Evolutionary conservation across 2,888 invertebrate species (phyloP).

Genomic region (Isoperla grammatica): DNA sequence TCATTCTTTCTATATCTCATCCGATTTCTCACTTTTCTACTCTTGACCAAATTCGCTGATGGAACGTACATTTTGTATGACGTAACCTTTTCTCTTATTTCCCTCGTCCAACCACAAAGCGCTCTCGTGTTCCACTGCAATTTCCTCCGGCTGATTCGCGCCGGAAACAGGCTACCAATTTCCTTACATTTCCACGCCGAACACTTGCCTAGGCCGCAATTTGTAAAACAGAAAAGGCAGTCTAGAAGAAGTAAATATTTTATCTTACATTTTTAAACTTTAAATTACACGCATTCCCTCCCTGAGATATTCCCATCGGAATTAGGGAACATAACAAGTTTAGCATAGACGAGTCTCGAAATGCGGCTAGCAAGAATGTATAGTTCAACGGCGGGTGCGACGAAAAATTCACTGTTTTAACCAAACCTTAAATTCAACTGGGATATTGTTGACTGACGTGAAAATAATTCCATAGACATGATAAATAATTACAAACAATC

Average conservation of each 20-base stretch:
- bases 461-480: too few relatives aligned
- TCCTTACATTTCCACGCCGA: constrained; percentile 23
- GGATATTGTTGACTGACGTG: too few relatives aligned
- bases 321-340: constrained; percentile 12
- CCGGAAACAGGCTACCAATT: constrained; percentile 28
- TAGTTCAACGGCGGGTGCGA: too few relatives aligned
- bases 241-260: constrained; percentile 24
- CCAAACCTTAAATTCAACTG: too few relatives aligned
- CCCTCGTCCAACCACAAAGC: constrained; percentile 29
- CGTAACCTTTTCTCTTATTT: constrained; percentile 38
- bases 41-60: constrained; percentile 40
- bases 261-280: constrained; percentile 30
- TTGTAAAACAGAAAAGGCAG: constrained; percentile 24
- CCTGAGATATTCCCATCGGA: constrained; percentile 3
- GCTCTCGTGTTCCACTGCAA: constrained; percentile 19
- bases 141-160: constrained; percentile 16
- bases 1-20: constrained; percentile 12
- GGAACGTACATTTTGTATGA: constrained; percentile 43
- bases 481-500: too few relatives aligned
- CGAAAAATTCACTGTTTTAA: too few relatives aligned
- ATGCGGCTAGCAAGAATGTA: background rate
- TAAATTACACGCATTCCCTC: constrained; percentile 25
- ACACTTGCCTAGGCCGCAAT: constrained; percentile 16
- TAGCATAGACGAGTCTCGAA: constrained; percentile 13
- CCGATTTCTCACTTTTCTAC: constrained; percentile 9